Evolutionary conservation across 2,888 invertebrate genomes (phyloP).

Genomic region (Catocala fraxini): DNA sequence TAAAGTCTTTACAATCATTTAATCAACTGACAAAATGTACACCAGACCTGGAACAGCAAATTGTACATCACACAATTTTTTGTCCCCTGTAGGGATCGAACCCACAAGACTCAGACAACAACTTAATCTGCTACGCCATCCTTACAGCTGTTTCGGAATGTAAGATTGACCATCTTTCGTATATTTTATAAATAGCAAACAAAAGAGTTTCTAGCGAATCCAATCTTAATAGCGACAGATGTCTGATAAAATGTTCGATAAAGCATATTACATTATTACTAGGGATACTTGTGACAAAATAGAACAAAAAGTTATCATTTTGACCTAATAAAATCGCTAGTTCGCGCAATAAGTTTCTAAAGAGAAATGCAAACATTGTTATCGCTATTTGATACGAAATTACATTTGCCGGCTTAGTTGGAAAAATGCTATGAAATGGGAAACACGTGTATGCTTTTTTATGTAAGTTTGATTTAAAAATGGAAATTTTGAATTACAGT

Average conservation of each 20-base stretch:
- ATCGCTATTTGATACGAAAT: constrained; percentile 67
- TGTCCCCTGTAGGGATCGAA: no score
- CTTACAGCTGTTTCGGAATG: no score
- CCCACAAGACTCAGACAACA: no score
- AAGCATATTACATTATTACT: constrained; percentile 24
- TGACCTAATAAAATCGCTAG: constrained; percentile 56
- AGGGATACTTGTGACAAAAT: constrained; percentile 18
- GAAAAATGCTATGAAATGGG: constrained; percentile 23
- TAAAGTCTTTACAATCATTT: no score
- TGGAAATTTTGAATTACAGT: constrained; percentile 76
- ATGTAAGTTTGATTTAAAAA: constrained; percentile 24
- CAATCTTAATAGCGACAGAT: constrained; percentile 6
- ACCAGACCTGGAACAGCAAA: no score
- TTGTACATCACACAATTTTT: no score
- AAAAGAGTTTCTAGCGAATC: background rate
- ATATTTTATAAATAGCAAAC: no score
- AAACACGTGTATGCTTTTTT: constrained; percentile 19
- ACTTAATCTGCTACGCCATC: no score
- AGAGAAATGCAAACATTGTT: constrained; percentile 76
- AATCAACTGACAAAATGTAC: no score
- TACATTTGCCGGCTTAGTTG: constrained; percentile 57
- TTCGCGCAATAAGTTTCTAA: constrained; percentile 61
- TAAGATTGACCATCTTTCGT: no score
- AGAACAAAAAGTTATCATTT: constrained; percentile 40
- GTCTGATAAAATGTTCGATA: constrained; percentile 17